Evolutionary conservation across 2,113 vertebrate species (phyloP).

Genomic region (Ammodramus savannarum): DNA sequence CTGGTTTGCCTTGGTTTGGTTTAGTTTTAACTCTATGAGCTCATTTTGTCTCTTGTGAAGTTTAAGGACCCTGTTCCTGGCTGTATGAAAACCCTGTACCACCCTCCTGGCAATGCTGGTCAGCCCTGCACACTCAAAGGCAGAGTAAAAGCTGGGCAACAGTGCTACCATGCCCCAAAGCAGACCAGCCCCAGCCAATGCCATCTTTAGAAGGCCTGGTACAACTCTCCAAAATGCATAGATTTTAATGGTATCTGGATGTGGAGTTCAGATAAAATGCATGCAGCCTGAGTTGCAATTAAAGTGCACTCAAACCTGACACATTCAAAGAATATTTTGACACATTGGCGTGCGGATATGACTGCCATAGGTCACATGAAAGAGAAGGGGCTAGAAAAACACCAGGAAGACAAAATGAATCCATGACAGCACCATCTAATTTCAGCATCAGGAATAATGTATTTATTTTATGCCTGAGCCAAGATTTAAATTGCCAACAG

Average conservation of each 20-base stretch:
- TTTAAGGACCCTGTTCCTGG: not conserved
- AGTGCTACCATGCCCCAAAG: accelerated
- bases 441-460: conserved; percentile 54
- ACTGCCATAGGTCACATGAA: not conserved
- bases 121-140: accelerated
- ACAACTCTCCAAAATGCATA: not conserved
- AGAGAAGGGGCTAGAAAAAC: conserved; percentile 3
- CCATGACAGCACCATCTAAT: conserved; percentile 12
- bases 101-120: not conserved
- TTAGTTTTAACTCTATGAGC: not conserved
- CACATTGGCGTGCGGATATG: not conserved
- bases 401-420: not conserved
- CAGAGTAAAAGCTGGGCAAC: not conserved
- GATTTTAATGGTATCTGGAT: not conserved
- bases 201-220: not conserved
- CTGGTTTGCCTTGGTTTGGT: not conserved
- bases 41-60: not conserved
- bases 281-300: not conserved
- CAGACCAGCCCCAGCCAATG: not conserved
- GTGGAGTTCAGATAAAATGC: not conserved
- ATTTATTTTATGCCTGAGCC: conserved; percentile 39
- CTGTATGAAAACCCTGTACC: not conserved
- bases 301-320: not conserved
- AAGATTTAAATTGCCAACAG: conserved; percentile 62
- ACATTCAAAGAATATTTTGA: not conserved